Evolutionary conservation across 2,797 vertebrate genomes (phyloP).

Genomic region (Adelosebastes latens): DNA sequence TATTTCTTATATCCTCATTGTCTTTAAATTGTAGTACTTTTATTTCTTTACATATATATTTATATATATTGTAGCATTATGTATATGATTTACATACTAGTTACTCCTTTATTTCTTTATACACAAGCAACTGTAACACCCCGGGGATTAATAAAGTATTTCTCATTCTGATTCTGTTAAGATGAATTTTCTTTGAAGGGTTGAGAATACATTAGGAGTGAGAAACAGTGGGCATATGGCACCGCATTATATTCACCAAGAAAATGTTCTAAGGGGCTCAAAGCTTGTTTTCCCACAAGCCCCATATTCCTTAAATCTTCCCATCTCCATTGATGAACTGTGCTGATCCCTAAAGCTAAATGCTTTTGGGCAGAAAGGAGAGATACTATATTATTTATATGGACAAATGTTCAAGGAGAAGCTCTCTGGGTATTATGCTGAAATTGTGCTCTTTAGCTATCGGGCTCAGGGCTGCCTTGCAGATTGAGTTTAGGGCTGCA

Average conservation of each 20-base stretch:
- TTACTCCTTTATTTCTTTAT: no score
- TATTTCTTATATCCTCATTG: no score
- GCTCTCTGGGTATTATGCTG: conserved; percentile 36
- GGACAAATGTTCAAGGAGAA: conserved; percentile 50
- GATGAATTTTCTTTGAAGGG: background rate
- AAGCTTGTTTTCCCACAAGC: conserved; percentile 30
- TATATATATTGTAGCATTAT: no score
- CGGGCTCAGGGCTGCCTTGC: background rate
- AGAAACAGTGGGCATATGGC: background rate
- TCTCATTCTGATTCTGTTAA: no score
- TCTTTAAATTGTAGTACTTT: no score
- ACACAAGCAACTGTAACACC: no score
- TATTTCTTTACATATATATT: no score
- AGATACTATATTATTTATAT: conserved; percentile 51
- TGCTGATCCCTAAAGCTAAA: conserved; percentile 36
- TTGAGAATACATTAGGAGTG: background rate
- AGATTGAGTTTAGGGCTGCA: conserved; percentile 4
- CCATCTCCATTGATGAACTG: conserved; percentile 43
- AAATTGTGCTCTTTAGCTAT: conserved; percentile 32
- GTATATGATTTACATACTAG: no score
- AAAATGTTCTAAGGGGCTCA: background rate
- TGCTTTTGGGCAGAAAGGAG: conserved; percentile 32
- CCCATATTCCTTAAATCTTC: conserved; percentile 34
- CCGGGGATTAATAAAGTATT: no score
- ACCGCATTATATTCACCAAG: background rate